Evolutionary conservation across 2,113 vertebrate genomes (phyloP).

Genomic region (Micromys minutus): DNA sequence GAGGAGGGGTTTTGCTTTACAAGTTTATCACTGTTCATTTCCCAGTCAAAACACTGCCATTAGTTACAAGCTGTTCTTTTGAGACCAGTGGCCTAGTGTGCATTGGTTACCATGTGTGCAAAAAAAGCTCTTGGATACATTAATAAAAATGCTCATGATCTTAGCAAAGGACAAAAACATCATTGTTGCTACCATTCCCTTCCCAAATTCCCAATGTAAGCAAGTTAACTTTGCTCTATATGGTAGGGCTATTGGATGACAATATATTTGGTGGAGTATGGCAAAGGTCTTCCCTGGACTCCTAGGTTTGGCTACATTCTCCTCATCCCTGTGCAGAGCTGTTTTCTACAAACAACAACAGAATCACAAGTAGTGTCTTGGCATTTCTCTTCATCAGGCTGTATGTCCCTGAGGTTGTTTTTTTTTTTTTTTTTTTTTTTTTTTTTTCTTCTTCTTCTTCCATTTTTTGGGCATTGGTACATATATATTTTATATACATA

Average conservation of each 20-base stretch:
- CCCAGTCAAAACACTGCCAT: slow-evolving; percentile 18
- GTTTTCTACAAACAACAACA: neutral
- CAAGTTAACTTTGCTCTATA: slow-evolving; percentile 16
- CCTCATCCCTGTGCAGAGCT: neutral
- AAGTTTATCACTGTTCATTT: slow-evolving; percentile 26
- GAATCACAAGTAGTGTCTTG: neutral
- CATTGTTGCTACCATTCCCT: slow-evolving; percentile 52
- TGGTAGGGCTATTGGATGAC: neutral
- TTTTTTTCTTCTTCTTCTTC: neutral
- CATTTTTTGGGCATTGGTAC: neutral
- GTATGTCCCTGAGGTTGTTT: neutral
- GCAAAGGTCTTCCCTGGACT: neutral
- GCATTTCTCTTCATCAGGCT: neutral
- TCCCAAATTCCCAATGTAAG: neutral
- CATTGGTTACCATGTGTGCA: slow-evolving; percentile 12
- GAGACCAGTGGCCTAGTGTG: slow-evolving; percentile 12
- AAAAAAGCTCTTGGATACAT: slow-evolving; percentile 49
- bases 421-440: neutral
- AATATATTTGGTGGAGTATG: neutral
- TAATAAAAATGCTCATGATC: slow-evolving; percentile 26
- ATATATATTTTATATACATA: too few relatives aligned
- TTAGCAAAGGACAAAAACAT: slow-evolving; percentile 37
- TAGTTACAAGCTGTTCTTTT: slow-evolving; percentile 40
- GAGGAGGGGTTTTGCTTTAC: neutral
- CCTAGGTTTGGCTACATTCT: neutral